These are phyloP conservation scores for Pelmatolapia mariae DNA, from an alignment of 2,113 vertebrate species.

Conservation along the genomic window DNA sequence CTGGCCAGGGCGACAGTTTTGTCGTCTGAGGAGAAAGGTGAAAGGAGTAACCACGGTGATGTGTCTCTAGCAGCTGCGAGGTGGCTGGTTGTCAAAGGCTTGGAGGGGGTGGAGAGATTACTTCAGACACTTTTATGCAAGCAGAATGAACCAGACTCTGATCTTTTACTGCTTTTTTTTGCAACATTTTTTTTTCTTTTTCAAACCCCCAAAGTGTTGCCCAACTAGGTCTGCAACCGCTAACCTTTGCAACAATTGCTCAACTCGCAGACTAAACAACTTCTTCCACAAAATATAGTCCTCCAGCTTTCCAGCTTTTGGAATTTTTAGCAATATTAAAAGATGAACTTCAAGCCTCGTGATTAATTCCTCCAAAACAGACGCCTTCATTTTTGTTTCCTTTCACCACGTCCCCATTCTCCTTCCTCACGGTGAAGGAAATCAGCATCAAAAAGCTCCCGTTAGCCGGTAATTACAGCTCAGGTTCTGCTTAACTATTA, in stretches of 20 bases:
- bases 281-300: neutral
- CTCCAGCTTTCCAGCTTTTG: neutral
- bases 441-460: constrained; percentile 86
- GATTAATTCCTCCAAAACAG: constrained; percentile 46
- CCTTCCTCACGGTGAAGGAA: constrained; percentile 79
- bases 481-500: constrained; percentile 97
- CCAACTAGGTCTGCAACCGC: neutral
- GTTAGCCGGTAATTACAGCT: constrained; percentile 96
- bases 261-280: neutral
- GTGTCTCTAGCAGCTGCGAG: neutral
- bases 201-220: neutral
- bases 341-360: constrained; percentile 37
- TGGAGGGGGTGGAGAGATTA: neutral
- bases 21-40: constrained; percentile 67
- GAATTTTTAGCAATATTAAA: constrained; percentile 15
- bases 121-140: neutral
- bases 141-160: neutral
- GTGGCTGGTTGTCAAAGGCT: neutral
- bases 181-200: neutral
- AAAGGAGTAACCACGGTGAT: constrained; percentile 46
- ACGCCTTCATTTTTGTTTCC: constrained; percentile 39
- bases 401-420: constrained; percentile 19
- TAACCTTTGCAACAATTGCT: neutral
- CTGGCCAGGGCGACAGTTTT: constrained; percentile 76
- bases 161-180: neutral